Base-by-base conservation (phyloP, 2,888 invertebrate genomes). In the Spialia ferax region DNA sequence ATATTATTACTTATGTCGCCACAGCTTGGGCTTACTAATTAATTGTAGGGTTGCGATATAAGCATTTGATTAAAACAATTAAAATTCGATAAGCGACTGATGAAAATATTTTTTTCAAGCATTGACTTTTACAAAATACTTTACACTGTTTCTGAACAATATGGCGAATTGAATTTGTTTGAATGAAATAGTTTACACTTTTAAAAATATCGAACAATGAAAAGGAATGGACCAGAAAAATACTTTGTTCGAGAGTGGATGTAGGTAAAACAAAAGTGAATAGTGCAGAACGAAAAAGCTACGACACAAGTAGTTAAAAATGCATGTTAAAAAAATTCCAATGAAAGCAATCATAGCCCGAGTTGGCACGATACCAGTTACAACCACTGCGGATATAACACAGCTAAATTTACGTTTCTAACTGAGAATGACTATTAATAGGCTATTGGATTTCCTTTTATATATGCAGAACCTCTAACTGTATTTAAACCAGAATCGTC, bases 291-390 rank as follows among this genome's bases (percentile, higher is more conserved):
- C 23, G 18, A 29, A 55, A 55, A 55, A 18, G 29, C 2, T 55
- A 23, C 11, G n/a, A 29, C 18, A 55, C 54, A 55, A 55, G 60
- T 74, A 66, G 65, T 60, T 60, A 66, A 66, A 59, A 66, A 66
- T 66, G 60, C 66, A 61, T 20, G 54, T 60, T 29, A 55, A 48
- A 71, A 62, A 79, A 82, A 85, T 89, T 88, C 82, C 83, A 84
- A 86, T 89, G 89, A 86, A 87, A 86, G 85, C 85, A 87, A 84
- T 81, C 85, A 83, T 86, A 86, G 82, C 83, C 79, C 74, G 80
- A 85, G 80, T 84, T 91, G 90, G 89, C 91, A 84, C 84, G 79
- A 81, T 78, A 91, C 91, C 91, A 91, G 89, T 88, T 87, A 83
- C 77, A 77, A 74, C 76, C 75, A 77, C 80, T 84, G 84, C 84